Conservation (phyloP, 2,113 vertebrate genomes). For the Saimiri boliviensis region DNA sequence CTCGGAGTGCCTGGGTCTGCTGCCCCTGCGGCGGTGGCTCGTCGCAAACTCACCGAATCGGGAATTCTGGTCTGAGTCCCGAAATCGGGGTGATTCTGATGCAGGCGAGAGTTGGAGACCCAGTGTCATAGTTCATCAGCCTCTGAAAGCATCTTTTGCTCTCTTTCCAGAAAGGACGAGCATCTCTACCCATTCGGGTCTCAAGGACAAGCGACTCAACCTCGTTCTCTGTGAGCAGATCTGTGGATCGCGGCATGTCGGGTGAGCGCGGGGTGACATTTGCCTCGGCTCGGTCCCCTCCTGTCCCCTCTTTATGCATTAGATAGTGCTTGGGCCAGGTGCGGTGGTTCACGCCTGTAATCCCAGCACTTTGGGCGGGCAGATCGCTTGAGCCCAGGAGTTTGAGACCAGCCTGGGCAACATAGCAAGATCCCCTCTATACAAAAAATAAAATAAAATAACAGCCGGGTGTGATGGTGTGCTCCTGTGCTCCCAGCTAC, state of each 20-base stretch:
- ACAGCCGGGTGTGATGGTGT: no score
- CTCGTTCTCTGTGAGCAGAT: neutral
- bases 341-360: no score
- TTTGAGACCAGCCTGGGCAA: no score
- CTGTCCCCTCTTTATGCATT: neutral
- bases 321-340: neutral
- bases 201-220: neutral
- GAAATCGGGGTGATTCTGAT: neutral
- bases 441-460: no score
- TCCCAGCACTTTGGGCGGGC: no score
- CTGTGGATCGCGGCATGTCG: neutral
- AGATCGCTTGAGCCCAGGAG: no score
- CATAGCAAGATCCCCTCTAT: no score
- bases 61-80: neutral
- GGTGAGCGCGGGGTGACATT: slow-evolving; percentile 17
- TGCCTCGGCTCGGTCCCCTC: neutral
- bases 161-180: neutral
- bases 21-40: rapidly evolving
- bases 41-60: neutral
- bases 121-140: neutral
- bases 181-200: neutral
- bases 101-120: neutral
- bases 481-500: no score
- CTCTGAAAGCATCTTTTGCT: neutral
- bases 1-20: rapidly evolving